These are phyloP conservation scores for Globodera rostochiensis DNA, from an alignment of 1,140 invertebrate genomes.

Conservation along the genomic window DNA sequence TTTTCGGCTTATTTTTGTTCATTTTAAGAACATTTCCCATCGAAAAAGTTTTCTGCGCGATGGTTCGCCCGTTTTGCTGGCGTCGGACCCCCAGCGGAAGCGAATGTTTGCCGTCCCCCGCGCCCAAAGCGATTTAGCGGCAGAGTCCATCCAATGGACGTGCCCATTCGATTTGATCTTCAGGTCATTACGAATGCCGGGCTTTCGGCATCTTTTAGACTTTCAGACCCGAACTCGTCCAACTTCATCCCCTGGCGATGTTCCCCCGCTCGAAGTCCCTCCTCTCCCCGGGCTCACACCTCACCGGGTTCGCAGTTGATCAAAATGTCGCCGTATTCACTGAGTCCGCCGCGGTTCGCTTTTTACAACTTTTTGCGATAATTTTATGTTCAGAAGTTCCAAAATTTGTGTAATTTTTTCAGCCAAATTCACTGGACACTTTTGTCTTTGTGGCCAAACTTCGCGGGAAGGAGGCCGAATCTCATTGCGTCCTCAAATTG, in stretches of 20 bases:
- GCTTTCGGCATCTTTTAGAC: not conserved
- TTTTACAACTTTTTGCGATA: too few species aligned
- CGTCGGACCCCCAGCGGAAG: slow-evolving; percentile 25
- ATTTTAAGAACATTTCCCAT: not conserved
- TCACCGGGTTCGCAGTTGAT: slow-evolving; percentile 13
- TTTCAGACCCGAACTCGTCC: not conserved
- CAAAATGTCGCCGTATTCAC: slow-evolving; percentile 24
- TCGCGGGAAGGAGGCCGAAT: slow-evolving; percentile 1
- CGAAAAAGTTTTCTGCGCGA: not conserved
- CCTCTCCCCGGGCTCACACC: not conserved
- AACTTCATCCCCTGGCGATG: not conserved
- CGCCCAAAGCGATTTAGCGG: not conserved
- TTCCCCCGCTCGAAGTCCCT: slow-evolving; percentile 2
- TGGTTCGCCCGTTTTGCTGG: slow-evolving; percentile 9
- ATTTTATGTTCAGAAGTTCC: too few species aligned
- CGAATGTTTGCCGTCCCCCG: slow-evolving; percentile 12
- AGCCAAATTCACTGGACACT: not conserved
- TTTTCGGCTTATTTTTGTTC: not conserved
- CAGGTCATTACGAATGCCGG: slow-evolving; percentile 17
- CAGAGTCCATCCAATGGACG: not conserved
- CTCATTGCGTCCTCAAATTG: slow-evolving; percentile 27
- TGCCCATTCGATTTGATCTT: slow-evolving; percentile 32
- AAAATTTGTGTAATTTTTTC: not conserved
- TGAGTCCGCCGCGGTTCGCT: not conserved
- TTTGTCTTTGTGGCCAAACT: slow-evolving; percentile 24